Conservation (phyloP, 2,888 invertebrate genomes). For the Eupithecia abbreviata region DNA sequence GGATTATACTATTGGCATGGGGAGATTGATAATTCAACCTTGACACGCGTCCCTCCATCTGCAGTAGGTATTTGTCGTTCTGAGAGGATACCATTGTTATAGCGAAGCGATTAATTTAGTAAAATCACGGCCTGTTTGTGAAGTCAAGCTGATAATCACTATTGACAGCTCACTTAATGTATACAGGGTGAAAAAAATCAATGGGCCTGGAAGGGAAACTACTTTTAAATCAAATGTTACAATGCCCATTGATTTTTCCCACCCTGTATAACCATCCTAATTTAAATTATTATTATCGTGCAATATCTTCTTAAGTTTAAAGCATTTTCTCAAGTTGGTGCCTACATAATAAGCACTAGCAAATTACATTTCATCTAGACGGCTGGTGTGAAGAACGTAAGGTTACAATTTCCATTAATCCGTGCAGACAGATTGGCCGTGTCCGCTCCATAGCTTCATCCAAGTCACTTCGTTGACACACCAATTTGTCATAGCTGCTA, state of each 20-base stretch:
- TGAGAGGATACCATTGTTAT: too few species aligned
- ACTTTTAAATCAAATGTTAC: too few species aligned
- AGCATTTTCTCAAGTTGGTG: neutral
- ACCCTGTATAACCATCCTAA: too few species aligned
- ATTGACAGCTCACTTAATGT: too few species aligned
- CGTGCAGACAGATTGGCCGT: slow-evolving; percentile 40
- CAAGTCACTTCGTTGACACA: slow-evolving; percentile 43
- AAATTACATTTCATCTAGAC: neutral
- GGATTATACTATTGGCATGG: too few species aligned
- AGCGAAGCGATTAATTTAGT: too few species aligned
- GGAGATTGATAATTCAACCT: too few species aligned
- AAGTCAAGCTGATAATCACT: neutral
- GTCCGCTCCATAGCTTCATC: slow-evolving; percentile 20
- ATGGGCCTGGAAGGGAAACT: too few species aligned
- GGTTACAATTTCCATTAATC: slow-evolving; percentile 42
- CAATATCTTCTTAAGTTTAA: neutral
- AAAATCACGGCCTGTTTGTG: neutral
- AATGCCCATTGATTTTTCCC: too few species aligned
- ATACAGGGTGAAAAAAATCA: too few species aligned
- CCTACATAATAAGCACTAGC: neutral
- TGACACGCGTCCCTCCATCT: too few species aligned
- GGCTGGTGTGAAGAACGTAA: slow-evolving; percentile 26
- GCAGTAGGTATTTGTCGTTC: too few species aligned
- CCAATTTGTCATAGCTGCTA: slow-evolving; percentile 42
- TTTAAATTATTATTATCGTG: neutral